Evolutionary conservation across 2,113 vertebrate species (phyloP), one percentile per base, ranked within the genome.

Genomic region (Gila orcuttii): DNA sequence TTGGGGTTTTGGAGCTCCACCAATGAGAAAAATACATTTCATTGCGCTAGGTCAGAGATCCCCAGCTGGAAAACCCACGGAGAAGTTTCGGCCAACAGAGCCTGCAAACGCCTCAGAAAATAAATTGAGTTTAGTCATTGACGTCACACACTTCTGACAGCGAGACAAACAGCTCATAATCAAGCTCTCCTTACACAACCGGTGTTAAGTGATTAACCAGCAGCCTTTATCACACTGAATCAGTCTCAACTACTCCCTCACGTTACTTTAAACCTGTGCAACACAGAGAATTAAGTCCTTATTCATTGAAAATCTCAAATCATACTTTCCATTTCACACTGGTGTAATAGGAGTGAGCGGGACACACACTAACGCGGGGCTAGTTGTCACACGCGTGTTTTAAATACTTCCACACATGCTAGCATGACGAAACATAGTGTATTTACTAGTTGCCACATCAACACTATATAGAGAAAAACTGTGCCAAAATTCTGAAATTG

Each of bases 1-100:
- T 87, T 91, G 86, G 66, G 79, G 79, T 55, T 57, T 81, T 90
- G 90, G 87, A 89, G 84, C 79, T 12, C 68, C 71, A 88, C 84
- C 87, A 92, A 83, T 25, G 28, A 71, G 45, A 88, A 92, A 93
- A 93, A 90, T 90, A 91, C 47, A 90, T 88, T 92, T 91, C 89
- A 91, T 90, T 88, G 88, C 77, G 71, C 42, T 36, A 88, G 89
- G 88, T 91, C 88, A 86, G 81, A 88, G 88, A 87, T 93, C 87
- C 79, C 36, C 57, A 2, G 45, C 45, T 85, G 68, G 77, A 81
- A 87, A 69, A 25, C 39, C 60, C 47, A 85, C 83, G 64, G 73
- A 75, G 36, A 19, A 3, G 76, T 33, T 50, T 50, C 87, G 90
- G 88, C 88, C 87, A 88, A 50, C 55, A 69, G 71, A 62, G 85